Evolutionary conservation across 1,140 invertebrate genomes (phyloP).

Genomic region (Hyles vespertilio): DNA sequence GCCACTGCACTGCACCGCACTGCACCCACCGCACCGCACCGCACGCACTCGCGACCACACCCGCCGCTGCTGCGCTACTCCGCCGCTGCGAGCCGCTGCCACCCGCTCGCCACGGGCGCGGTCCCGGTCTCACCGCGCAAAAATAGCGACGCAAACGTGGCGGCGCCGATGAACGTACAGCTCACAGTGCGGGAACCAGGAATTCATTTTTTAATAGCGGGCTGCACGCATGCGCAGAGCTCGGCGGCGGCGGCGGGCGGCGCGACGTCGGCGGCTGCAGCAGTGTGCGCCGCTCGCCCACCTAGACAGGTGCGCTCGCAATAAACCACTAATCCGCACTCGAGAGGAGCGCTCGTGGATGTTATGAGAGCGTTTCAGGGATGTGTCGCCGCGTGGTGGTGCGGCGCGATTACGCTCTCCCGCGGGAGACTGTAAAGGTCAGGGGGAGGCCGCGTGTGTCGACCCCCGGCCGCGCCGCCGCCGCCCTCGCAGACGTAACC

Average conservation of each 20-base stretch:
- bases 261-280: slow-evolving; percentile 39
- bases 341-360: slow-evolving; percentile 15
- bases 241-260: slow-evolving; percentile 24
- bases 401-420: slow-evolving; percentile 40
- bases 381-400: slow-evolving; percentile 38
- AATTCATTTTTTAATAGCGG: slow-evolving; percentile 62
- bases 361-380: slow-evolving; percentile 37
- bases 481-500: slow-evolving; percentile 30
- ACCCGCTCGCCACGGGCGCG: slow-evolving; percentile 34
- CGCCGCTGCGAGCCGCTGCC: slow-evolving; percentile 23
- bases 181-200: slow-evolving; percentile 55
- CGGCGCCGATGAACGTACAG: slow-evolving; percentile 47
- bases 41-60: slow-evolving; percentile 25
- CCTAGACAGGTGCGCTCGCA: slow-evolving; percentile 45
- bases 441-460: slow-evolving; percentile 36
- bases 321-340: slow-evolving; percentile 29
- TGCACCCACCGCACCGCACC: slow-evolving; percentile 25
- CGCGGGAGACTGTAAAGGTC: slow-evolving; percentile 52
- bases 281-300: slow-evolving; percentile 39
- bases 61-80: slow-evolving; percentile 22
- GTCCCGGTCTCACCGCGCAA: slow-evolving; percentile 31
- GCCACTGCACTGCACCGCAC: slow-evolving; percentile 21
- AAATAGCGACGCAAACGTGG: slow-evolving; percentile 35
- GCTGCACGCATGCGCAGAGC: slow-evolving; percentile 49
- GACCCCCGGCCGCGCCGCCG: slow-evolving; percentile 14